Conservation (phyloP, 2,113 vertebrate species). For the Alligator mississippiensis region DNA sequence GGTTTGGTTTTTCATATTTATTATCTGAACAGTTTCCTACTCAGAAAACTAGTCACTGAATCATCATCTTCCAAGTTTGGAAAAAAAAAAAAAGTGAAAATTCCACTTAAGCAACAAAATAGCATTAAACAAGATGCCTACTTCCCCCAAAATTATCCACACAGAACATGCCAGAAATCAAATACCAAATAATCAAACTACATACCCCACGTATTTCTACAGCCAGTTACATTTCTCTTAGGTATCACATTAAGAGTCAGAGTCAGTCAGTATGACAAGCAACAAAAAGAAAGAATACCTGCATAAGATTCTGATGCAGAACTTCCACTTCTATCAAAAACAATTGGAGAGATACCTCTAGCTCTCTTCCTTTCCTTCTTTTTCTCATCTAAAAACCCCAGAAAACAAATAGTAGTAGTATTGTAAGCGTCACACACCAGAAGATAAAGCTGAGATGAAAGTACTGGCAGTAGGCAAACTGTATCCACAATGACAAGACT, state of each 20-base stretch:
- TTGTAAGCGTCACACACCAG: not conserved
- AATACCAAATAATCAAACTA: slow-evolving; percentile 72
- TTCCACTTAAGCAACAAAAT: slow-evolving; percentile 85
- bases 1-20: slow-evolving; percentile 49
- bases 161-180: slow-evolving; percentile 83
- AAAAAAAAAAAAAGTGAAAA: slow-evolving; percentile 77
- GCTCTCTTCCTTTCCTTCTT: slow-evolving; percentile 90
- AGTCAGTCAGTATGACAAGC: slow-evolving; percentile 37
- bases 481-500: not conserved
- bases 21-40: slow-evolving; percentile 80
- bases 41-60: slow-evolving; percentile 87
- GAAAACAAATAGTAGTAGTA: slow-evolving; percentile 3
- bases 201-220: slow-evolving; percentile 58
- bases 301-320: slow-evolving; percentile 91
- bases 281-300: slow-evolving; percentile 81
- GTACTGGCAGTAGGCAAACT: not conserved
- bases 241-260: slow-evolving; percentile 38
- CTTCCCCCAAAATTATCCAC: slow-evolving; percentile 74
- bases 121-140: slow-evolving; percentile 83
- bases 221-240: slow-evolving; percentile 50
- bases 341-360: slow-evolving; percentile 91
- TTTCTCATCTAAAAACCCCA: slow-evolving; percentile 82
- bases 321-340: slow-evolving; percentile 93
- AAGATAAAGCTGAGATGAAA: not conserved
- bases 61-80: slow-evolving; percentile 86